Evolutionary conservation across 1,140 invertebrate genomes (phyloP).

Genomic region (Drosophila burlai): DNA sequence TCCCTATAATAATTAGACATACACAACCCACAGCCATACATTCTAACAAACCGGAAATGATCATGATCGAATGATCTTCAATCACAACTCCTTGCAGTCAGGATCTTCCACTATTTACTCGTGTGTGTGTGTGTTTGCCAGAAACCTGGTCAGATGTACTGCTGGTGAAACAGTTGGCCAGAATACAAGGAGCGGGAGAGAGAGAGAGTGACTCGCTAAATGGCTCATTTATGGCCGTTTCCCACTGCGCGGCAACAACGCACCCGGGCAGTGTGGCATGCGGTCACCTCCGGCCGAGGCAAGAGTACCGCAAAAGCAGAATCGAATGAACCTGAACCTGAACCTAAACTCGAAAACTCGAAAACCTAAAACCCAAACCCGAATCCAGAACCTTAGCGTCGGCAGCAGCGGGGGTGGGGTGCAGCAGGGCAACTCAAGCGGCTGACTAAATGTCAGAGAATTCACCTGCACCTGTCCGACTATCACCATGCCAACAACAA

Average conservation of each 20-base stretch:
- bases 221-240: constrained; percentile 79
- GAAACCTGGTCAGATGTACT: constrained; percentile 37
- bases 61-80: constrained; percentile 46
- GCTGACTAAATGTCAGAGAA: constrained; percentile 73
- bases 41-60: constrained; percentile 42
- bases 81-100: constrained; percentile 49
- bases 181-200: constrained; percentile 43
- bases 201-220: constrained; percentile 79
- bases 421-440: constrained; percentile 61
- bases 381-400: constrained; percentile 7
- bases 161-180: constrained; percentile 63
- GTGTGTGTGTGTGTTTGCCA: constrained; percentile 1
- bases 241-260: constrained; percentile 64
- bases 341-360: constrained; percentile 3
- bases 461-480: constrained; percentile 80
- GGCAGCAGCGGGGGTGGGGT: constrained; percentile 13
- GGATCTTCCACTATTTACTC: constrained; percentile 9
- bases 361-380: constrained; percentile 4
- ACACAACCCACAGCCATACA: constrained; percentile 3
- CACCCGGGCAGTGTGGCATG: constrained; percentile 69
- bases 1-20: neutral
- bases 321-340: constrained; percentile 71
- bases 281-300: constrained; percentile 55
- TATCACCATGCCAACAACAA: constrained; percentile 78
- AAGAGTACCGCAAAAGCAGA: constrained; percentile 68